Base-by-base conservation (phyloP, 2,888 invertebrate species). In the Tuberolachnus salignus region DNA sequence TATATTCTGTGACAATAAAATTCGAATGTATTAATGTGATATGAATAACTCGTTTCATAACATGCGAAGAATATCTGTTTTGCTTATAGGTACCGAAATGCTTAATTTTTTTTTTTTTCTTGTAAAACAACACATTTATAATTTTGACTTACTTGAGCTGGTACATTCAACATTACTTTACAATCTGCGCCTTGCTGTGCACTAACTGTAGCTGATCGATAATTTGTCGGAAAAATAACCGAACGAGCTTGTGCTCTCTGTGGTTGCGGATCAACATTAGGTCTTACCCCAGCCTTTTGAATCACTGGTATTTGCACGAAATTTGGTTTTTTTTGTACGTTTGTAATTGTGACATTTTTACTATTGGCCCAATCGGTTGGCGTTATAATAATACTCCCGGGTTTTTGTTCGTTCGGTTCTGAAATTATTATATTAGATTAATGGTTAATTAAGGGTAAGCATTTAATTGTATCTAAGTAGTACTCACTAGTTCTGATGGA, bases 271-370 rank as follows among this genome's bases (percentile, higher is more conserved):
- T 78, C 78, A 21, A 34, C 67, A 51, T 67, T 78, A 13, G 69
- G 16, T 14, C 16, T 69, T 16, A 67, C n/a, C 2, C 49, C 51
- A 51, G 67, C 3, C 13, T 59, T 78, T 78, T 69, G 78, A 26
- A 75, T 57, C 11, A 75, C 46, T n/a, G 59, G 59, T 78, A 78
- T 61, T 69, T 69, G 78, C 59, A 69, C 51, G 61, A 34, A 78
- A 57, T 78, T 78, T 13, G 44, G 10, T 34, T 67, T 67, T 59
- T 78, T 78, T 59, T 57, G 59, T 78, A 78, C 23, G 51, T 13
- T 69, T 11, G 78, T 23, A 1, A 78, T 57, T 10, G 78, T 59
- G 0, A 78, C 59, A 23, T 69, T 69, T 69, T 78, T 78, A 21
- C 16, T 49, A 1, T 57, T 46, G 3, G 23, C 3, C 53, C 64